A percentile compares a stretch with the other conserved stretches of the same genome.
phyloP scores from a whole-genome alignment of 2,113 vertebrate genomes.

The Rhynchomys soricoides region DNA sequence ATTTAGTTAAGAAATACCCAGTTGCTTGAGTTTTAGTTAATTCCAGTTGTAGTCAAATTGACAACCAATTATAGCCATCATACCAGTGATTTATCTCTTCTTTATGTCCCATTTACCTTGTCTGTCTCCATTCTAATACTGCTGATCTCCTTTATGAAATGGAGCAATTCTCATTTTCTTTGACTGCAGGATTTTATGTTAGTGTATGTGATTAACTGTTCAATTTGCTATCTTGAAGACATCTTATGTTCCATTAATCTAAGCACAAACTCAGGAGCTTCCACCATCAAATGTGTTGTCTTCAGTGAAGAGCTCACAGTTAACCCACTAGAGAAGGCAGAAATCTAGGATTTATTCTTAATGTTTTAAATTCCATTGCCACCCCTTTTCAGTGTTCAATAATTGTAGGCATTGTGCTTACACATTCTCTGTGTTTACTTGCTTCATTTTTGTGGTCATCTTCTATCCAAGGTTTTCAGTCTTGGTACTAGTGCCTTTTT shows the following conservation, averaged over 20 bases:
- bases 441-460: neutral
- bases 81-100: neutral
- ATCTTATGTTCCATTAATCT: neutral
- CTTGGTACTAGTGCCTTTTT: neutral
- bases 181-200: neutral
- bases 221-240: neutral
- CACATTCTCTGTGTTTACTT: neutral
- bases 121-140: neutral
- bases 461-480: neutral
- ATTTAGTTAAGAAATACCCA: neutral
- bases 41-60: neutral
- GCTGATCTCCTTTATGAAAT: neutral
- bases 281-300: neutral
- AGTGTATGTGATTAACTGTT: neutral
- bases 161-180: neutral
- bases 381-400: neutral
- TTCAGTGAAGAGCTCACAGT: neutral
- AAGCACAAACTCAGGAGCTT: neutral
- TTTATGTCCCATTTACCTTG: neutral
- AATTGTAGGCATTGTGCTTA: neutral
- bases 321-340: neutral
- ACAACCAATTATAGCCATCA: neutral
- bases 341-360: neutral
- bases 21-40: neutral
- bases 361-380: neutral